phyloP scores from a whole-genome alignment of 2,113 vertebrate genomes.

The Fukomys damarensis region DNA sequence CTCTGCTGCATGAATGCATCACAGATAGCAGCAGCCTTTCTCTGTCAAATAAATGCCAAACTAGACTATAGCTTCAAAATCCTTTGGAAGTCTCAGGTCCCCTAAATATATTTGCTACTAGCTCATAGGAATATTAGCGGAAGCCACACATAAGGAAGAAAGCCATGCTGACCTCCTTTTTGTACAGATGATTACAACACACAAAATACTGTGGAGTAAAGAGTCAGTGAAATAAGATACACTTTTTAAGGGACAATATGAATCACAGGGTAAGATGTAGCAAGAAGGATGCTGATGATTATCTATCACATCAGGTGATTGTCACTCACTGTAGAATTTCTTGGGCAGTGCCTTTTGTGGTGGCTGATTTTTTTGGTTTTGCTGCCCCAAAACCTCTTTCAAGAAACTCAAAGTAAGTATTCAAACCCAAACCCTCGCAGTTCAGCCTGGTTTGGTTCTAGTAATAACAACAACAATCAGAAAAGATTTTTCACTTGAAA shows the following conservation, averaged over 20 bases:
- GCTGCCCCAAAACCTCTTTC: slow-evolving; percentile 13
- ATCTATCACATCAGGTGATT: slow-evolving; percentile 27
- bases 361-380: slow-evolving; percentile 52
- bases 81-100: slow-evolving; percentile 76
- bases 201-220: slow-evolving; percentile 67
- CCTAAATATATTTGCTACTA: slow-evolving; percentile 69
- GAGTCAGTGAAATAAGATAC: slow-evolving; percentile 5
- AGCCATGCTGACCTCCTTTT: slow-evolving; percentile 67
- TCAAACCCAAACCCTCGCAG: background rate
- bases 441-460: background rate
- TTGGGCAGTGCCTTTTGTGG: background rate
- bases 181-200: slow-evolving; percentile 62
- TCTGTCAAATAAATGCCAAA: slow-evolving; percentile 85
- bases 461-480: slow-evolving; percentile 22
- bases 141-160: slow-evolving; percentile 62
- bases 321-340: slow-evolving; percentile 1
- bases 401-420: slow-evolving; percentile 39
- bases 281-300: background rate
- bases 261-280: background rate
- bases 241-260: background rate
- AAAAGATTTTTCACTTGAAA: slow-evolving; percentile 53
- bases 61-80: slow-evolving; percentile 77
- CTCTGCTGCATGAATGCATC: slow-evolving; percentile 85
- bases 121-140: slow-evolving; percentile 46
- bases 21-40: slow-evolving; percentile 83